Base-by-base conservation (phyloP, 1,140 invertebrate genomes). In the Nylanderia fulva region DNA sequence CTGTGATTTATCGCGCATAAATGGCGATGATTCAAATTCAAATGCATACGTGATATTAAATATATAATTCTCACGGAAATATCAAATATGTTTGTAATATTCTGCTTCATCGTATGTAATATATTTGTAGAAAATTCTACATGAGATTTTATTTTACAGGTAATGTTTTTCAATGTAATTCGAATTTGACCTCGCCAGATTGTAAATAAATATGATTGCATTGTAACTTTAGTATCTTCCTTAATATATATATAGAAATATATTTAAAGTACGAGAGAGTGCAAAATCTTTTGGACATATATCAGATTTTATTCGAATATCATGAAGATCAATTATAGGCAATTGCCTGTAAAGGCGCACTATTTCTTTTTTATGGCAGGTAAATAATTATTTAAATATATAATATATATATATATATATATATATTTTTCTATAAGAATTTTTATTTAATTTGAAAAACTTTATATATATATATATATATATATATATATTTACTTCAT, bases 351-450 rank as follows among this genome's bases (percentile, higher is more conserved):
- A n/a, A 98, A 98, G 95, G 96, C 96, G 1, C 97, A 98, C 92
- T 98, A 96, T 85, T 97, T 98, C 91, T 97, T 97, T 91, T 97
- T 98, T 87, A 97, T 98, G 96, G 97, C 96, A 89, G 97, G 97
- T 97, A 94, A 96, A 95, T 95, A 80, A 39, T 36, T 79, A 45
- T 61, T 48, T 61, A 39, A 33, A 33, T 33, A 33, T 33, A 33
- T 33, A 33, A 33, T 33, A 39, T 29, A 27, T 58, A 36, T 72
- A n/a, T 45, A 0, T 11, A 0, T 13, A n/a, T n/a, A n/a, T 18
- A 48, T 18, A 61, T 45, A 60, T 8, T n/a, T n/a, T n/a, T n/a
- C n/a, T n/a, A n/a, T 45, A 11, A 48, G 33, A n/a, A 63, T 21
- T 18, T 15, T 36, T 72, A 9, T 71, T 18, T 11, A 39, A 48